Conservation (phyloP, 1,140 invertebrate species). For the Cotesia glomerata region DNA sequence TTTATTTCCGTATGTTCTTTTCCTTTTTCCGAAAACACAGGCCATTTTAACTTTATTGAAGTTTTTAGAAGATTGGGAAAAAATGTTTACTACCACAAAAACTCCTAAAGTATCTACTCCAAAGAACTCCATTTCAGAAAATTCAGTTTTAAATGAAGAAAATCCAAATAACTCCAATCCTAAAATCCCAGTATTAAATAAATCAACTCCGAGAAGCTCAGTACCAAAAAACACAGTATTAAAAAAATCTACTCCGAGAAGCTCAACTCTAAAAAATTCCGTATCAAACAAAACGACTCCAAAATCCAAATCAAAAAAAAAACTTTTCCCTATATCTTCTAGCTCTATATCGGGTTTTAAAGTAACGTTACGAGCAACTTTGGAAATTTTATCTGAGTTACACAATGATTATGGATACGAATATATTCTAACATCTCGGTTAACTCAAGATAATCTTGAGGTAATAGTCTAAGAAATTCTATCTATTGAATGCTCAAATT, state of each 20-base stretch:
- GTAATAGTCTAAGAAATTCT: no score
- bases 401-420: no score
- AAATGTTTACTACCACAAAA: neutral
- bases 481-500: no score
- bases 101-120: neutral
- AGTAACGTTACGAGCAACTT: no score
- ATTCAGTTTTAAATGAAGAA: neutral
- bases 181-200: no score
- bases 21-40: neutral
- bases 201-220: neutral
- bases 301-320: neutral
- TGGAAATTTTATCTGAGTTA: no score
- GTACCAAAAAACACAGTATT: neutral
- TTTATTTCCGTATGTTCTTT: no score
- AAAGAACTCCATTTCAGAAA: neutral
- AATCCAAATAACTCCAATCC: neutral
- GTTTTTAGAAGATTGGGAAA: neutral
- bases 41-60: neutral
- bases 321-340: neutral
- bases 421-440: no score
- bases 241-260: neutral
- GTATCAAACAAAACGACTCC: neutral
- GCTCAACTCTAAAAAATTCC: neutral
- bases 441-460: no score
- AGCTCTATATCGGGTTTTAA: no score